phyloP scores from a whole-genome alignment of 2,113 vertebrate species.

The Phoenicopterus ruber region DNA sequence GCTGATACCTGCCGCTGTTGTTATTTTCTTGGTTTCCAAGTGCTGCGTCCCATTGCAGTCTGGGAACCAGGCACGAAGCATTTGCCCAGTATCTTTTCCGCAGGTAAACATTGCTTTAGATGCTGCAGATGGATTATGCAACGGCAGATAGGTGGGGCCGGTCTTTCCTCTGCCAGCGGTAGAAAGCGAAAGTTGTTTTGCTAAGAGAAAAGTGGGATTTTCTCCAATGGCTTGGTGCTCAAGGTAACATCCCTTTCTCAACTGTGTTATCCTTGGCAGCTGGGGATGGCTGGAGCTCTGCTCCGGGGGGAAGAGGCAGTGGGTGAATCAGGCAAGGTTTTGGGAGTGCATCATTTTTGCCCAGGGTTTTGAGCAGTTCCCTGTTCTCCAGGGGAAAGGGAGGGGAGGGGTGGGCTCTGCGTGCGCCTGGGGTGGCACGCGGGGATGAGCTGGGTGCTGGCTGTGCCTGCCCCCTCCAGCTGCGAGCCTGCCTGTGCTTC shows the following conservation, averaged over 20 bases:
- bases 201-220: background rate
- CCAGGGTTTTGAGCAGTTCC: background rate
- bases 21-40: background rate
- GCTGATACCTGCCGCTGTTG: rapidly evolving
- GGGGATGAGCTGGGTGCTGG: background rate
- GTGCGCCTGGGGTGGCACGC: rapidly evolving
- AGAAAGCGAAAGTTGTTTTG: slow-evolving; percentile 1
- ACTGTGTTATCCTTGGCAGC: background rate
- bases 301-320: background rate
- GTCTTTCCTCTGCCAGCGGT: background rate
- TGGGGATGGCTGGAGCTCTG: background rate
- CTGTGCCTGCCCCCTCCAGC: background rate
- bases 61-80: background rate
- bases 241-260: background rate
- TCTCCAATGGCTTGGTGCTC: background rate
- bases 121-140: background rate
- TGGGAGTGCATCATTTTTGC: background rate
- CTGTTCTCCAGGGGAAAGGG: background rate
- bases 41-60: background rate
- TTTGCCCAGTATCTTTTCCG: background rate
- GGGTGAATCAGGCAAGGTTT: background rate
- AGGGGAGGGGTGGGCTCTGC: background rate
- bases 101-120: background rate
- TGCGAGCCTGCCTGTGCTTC: background rate
- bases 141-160: background rate